These are phyloP conservation scores for Butorides virescens DNA, from an alignment of 2,113 vertebrate genomes.

Conservation along the genomic window DNA sequence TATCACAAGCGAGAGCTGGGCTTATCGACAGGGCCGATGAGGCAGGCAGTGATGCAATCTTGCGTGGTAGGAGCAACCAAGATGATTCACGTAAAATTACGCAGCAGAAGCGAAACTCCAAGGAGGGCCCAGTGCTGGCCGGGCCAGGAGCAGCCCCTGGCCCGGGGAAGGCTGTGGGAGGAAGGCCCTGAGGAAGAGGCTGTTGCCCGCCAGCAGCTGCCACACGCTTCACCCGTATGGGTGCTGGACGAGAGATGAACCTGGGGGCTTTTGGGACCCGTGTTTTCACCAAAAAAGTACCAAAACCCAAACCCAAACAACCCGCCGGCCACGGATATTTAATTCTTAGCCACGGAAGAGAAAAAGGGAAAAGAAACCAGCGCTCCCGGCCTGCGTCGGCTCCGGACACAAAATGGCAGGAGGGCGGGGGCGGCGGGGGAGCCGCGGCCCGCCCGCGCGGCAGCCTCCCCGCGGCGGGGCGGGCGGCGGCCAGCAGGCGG, in stretches of 20 bases:
- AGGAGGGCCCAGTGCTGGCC: background rate
- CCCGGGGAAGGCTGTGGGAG: background rate
- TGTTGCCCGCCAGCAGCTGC: fast-evolving
- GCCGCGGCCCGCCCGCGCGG: background rate
- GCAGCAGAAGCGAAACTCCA: background rate
- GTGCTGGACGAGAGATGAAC: too few species aligned
- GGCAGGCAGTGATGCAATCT: background rate
- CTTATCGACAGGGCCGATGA: background rate
- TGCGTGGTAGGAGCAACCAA: background rate
- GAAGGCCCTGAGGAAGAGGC: background rate
- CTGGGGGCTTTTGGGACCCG: background rate
- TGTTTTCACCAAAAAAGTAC: background rate
- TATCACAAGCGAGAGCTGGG: background rate
- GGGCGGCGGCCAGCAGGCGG: background rate
- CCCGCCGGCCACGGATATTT: background rate
- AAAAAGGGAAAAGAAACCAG: too few species aligned
- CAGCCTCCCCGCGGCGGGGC: background rate
- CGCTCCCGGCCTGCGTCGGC: fast-evolving
- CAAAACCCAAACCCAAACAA: too few species aligned
- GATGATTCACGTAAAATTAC: background rate
- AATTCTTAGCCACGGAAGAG: background rate
- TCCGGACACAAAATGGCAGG: background rate
- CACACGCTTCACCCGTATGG: fast-evolving
- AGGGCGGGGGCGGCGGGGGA: background rate
- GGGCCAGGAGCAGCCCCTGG: background rate